Evolutionary conservation across 2,888 invertebrate genomes (phyloP).

Genomic region (Andrena minutula): DNA sequence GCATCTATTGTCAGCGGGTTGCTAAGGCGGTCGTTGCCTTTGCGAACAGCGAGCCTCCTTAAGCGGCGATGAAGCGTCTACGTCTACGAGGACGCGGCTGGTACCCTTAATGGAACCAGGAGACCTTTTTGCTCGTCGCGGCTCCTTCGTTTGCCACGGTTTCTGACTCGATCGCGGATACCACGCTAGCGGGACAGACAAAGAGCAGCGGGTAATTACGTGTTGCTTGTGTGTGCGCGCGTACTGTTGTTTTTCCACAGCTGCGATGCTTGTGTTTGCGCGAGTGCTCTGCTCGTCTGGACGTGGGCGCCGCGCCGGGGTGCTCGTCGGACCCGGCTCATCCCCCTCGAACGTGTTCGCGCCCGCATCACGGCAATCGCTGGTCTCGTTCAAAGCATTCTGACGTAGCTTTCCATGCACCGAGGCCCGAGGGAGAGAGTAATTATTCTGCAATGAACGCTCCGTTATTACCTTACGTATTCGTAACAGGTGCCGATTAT

Average conservation of each 20-base stretch:
- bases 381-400: slow-evolving; percentile 25
- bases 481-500: slow-evolving; percentile 43
- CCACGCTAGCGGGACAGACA: slow-evolving; percentile 29
- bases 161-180: slow-evolving; percentile 34
- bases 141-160: slow-evolving; percentile 51
- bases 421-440: neutral
- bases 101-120: slow-evolving; percentile 45
- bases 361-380: slow-evolving; percentile 19
- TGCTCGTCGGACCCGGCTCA: slow-evolving; percentile 5
- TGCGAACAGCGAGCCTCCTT: slow-evolving; percentile 32
- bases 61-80: slow-evolving; percentile 57
- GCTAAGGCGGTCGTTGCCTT: neutral
- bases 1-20: neutral
- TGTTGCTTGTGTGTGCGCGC: neutral
- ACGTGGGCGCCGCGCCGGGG: neutral
- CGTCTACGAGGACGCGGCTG: slow-evolving; percentile 53
- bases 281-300: neutral
- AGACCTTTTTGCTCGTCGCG: slow-evolving; percentile 32
- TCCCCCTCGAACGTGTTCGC: slow-evolving; percentile 21
- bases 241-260: neutral
- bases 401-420: slow-evolving; percentile 5
- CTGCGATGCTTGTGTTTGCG: slow-evolving; percentile 24
- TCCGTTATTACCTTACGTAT: neutral
- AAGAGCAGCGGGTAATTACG: slow-evolving; percentile 48
- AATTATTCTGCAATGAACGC: neutral